Evolutionary conservation across 1,140 invertebrate species (phyloP).

Genomic region (Drosophila bocki): DNA sequence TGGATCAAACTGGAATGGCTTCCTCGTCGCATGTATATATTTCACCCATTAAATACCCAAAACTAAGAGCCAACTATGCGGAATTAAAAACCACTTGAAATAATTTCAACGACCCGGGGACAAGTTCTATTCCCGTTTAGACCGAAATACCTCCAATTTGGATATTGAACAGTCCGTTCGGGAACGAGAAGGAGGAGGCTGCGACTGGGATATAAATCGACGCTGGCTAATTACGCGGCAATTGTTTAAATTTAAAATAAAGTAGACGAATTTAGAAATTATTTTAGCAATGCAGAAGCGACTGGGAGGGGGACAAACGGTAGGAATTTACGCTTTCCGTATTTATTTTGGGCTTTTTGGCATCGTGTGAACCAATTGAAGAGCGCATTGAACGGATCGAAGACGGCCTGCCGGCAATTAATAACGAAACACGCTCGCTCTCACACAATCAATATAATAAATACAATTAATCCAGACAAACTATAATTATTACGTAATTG

Average conservation of each 20-base stretch:
- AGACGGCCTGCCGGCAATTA: constrained; percentile 44
- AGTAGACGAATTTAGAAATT: constrained; percentile 51
- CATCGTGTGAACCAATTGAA: constrained; percentile 68
- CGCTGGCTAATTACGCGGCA: constrained; percentile 63
- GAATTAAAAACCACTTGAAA: constrained; percentile 61
- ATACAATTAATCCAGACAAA: constrained; percentile 59
- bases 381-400: constrained; percentile 33
- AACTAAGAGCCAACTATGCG: constrained; percentile 53
- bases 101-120: constrained; percentile 45
- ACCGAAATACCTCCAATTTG: background rate
- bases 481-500: constrained; percentile 78
- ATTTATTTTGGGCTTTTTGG: constrained; percentile 51
- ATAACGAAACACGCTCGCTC: constrained; percentile 45
- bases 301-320: constrained; percentile 1
- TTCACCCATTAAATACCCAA: constrained; percentile 12
- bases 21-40: constrained; percentile 3
- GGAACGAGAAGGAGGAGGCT: constrained; percentile 5
- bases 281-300: constrained; percentile 49
- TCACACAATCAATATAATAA: constrained; percentile 54
- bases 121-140: constrained; percentile 53
- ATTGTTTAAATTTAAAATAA: constrained; percentile 64
- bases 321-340: constrained; percentile 60
- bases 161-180: constrained; percentile 10
- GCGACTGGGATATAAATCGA: constrained; percentile 25
- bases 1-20: constrained; percentile 11